Percentiles rank a stretch among this genome's conserved stretches.
Evolutionary conservation across 1,140 invertebrate genomes (phyloP).

Genomic region (Kradibia gibbosae): DNA sequence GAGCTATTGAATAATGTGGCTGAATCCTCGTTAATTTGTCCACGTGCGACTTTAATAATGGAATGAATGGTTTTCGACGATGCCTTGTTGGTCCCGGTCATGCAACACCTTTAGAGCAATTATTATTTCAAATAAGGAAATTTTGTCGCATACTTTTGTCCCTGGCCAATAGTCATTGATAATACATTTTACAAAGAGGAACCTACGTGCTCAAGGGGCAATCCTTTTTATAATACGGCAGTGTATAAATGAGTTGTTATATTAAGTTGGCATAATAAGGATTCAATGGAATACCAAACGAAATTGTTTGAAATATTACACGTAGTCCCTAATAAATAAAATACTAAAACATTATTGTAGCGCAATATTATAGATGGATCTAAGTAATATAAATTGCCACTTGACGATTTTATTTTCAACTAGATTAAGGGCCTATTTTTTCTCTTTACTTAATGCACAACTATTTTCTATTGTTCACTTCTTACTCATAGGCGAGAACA

Average conservation of each 20-base stretch:
- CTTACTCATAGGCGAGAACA: background rate
- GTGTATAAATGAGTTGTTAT: no score
- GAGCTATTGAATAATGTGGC: constrained; percentile 3
- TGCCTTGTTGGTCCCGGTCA: background rate
- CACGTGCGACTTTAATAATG: constrained; percentile 11
- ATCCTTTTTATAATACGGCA: no score
- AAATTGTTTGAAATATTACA: no score
- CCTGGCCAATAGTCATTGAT: background rate
- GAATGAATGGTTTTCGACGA: background rate
- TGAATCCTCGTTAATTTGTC: constrained; percentile 45
- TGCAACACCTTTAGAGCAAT: background rate
- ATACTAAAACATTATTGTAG: no score
- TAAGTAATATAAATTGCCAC: no score
- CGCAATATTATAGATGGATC: no score
- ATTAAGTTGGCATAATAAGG: no score
- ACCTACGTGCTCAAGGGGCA: no score
- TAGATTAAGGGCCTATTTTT: background rate
- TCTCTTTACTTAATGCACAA: background rate
- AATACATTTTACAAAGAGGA: background rate
- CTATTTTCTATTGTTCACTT: background rate
- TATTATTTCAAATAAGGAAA: background rate
- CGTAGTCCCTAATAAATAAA: no score
- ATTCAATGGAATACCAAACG: no score
- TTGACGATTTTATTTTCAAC: constrained; percentile 1
- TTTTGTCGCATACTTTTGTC: background rate